phyloP scores from a whole-genome alignment of 2,797 vertebrate species.

The Siniperca obscura region DNA sequence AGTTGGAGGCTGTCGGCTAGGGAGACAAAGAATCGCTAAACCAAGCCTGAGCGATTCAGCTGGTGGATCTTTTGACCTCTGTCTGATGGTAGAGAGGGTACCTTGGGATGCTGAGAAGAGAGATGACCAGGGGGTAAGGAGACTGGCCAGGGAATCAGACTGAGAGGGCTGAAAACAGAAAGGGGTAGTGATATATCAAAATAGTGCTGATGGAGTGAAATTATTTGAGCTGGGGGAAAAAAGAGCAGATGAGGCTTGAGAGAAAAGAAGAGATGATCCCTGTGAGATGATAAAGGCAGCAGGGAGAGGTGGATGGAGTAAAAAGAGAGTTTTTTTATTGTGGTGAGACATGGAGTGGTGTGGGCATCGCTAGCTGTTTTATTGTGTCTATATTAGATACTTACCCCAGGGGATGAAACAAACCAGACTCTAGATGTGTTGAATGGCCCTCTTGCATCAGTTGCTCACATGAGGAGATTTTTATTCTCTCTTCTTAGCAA shows the following conservation, averaged over 20 bases:
- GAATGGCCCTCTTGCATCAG: slow-evolving; percentile 11
- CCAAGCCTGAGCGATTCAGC: slow-evolving; percentile 50
- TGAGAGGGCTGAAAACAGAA: slow-evolving; percentile 31
- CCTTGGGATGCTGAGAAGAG: slow-evolving; percentile 50
- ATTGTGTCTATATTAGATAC: slow-evolving; percentile 59
- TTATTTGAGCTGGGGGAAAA: slow-evolving; percentile 30
- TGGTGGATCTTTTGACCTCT: slow-evolving; percentile 71
- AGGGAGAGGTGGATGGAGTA: slow-evolving; percentile 16
- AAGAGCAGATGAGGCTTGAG: slow-evolving; percentile 33
- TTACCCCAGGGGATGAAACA: slow-evolving; percentile 41
- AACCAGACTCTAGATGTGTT: slow-evolving; percentile 37
- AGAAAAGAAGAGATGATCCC: slow-evolving; percentile 26
- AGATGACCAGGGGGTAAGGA: slow-evolving; percentile 31
- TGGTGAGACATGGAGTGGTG: slow-evolving; percentile 38
- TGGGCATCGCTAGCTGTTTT: slow-evolving; percentile 45
- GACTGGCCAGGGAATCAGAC: slow-evolving; percentile 21
- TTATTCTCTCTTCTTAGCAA: slow-evolving; percentile 44
- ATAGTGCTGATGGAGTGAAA: slow-evolving; percentile 52
- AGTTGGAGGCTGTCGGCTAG: slow-evolving; percentile 41
- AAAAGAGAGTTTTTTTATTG: slow-evolving; percentile 38
- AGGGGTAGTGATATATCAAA: background rate
- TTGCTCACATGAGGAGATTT: slow-evolving; percentile 31
- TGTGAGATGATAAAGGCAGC: slow-evolving; percentile 30
- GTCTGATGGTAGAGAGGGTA: slow-evolving; percentile 65
- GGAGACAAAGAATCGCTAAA: slow-evolving; percentile 67